Evolutionary conservation across 2,113 vertebrate genomes (phyloP), one percentile per base, ranked within the genome.

Genomic region (Strix aluco): DNA sequence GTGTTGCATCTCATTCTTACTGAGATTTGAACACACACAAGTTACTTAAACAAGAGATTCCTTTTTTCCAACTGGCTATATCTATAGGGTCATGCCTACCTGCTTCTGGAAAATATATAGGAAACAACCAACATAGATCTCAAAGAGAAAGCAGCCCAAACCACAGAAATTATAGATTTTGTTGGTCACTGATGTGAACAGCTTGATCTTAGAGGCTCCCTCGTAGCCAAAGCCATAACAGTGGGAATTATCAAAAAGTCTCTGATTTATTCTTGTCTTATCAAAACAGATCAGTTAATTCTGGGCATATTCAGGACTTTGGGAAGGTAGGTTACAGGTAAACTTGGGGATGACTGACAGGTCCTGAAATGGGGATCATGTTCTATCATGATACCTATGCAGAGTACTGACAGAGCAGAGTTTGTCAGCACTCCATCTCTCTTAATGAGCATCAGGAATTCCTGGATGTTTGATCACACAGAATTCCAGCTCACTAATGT

Each of bases 171-270:
- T 7, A 21, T 3, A 47, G 8, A 54, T 59, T 40, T 49, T 55
- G 14, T 20, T 32, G 17, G 38, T 61, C 26, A 47, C 16, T 55
- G 29, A 42, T 11, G 3, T 36, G 18, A 75, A 67, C 7, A 47
- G 25, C 29, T 67, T 29, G n/a, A 42, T 62, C 15, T 67, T 62
- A 77, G 58, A 47, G 8, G 9, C 6, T 49, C 6, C 15, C 9
- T 1, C 1, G 32, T 38, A 54, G 30, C 20, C 40, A 42, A 49
- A 59, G 30, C 14, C 5, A 0, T 13, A 40, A 21, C 2, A 78
- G 6, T 18, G 40, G 11, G 10, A 27, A 57, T 44, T 42, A 26
- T 26, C 8, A 55, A 54, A 61, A 66, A 6, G 22, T 25, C 6
- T 58, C 40, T 54, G 29, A 36, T 42, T 66, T 80, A 49, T 73